Conservation (phyloP, 2,888 invertebrate genomes). For the Eristalis pertinax region DNA sequence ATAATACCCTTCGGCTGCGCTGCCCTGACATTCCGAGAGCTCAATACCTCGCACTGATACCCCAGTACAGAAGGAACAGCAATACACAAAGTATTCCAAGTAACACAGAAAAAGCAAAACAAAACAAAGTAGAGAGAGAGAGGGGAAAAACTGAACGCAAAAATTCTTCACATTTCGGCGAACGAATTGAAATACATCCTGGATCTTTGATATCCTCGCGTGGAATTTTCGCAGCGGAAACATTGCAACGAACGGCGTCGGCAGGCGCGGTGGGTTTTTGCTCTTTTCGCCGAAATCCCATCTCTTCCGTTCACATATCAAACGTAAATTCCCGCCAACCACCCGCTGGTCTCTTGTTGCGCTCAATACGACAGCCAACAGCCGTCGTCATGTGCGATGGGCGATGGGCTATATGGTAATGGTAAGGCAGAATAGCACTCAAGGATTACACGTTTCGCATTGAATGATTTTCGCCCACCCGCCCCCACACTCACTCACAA, state of each 20-base stretch:
- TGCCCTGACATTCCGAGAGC: neutral
- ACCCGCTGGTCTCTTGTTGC: constrained; percentile 23
- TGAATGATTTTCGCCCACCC: constrained; percentile 16
- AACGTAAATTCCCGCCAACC: constrained; percentile 20
- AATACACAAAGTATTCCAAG: neutral
- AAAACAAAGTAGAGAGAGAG: neutral
- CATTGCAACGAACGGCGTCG: neutral
- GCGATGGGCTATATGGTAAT: too few species aligned
- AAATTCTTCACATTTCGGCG: constrained; percentile 41
- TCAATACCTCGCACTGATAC: neutral
- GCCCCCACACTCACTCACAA: constrained; percentile 8
- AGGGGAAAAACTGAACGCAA: neutral
- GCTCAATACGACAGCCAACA: neutral
- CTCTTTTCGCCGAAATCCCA: constrained; percentile 11
- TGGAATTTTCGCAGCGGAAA: constrained; percentile 48
- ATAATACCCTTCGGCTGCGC: neutral
- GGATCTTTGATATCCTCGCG: constrained; percentile 17
- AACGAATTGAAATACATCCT: constrained; percentile 58
- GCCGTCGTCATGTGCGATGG: neutral
- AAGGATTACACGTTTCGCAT: constrained; percentile 54
- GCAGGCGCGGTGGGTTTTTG: constrained; percentile 6
- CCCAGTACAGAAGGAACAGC: neutral
- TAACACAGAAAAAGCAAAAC: neutral
- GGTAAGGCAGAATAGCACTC: constrained; percentile 21
- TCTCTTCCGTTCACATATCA: constrained; percentile 7